A percentile compares a stretch with the other conserved stretches of the same genome.
Evolutionary conservation across 92 coral and sea anemone species (phyloP).

Genomic region (Bergia sp.): DNA sequence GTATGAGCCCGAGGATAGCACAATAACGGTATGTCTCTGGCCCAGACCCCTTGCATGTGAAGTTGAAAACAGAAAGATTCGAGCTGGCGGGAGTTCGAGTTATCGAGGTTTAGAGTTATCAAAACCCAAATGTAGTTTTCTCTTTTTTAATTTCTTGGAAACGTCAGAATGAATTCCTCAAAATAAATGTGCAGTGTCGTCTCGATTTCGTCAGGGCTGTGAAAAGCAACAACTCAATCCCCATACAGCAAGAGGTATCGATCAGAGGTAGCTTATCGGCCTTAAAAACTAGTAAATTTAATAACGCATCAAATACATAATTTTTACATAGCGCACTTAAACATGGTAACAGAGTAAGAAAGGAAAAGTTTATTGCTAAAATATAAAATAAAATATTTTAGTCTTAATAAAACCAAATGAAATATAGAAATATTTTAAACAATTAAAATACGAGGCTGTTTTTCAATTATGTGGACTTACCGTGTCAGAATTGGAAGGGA

Average conservation of each 20-base stretch:
- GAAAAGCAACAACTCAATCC: too few relatives aligned
- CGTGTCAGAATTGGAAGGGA: neutral
- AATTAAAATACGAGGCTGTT: too few relatives aligned
- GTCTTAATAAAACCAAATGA: too few relatives aligned
- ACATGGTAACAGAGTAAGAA: neutral
- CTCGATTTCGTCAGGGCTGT: too few relatives aligned
- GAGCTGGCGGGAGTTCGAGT: too few relatives aligned
- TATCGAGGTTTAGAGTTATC: too few relatives aligned
- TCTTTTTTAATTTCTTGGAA: too few relatives aligned
- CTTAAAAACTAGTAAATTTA: neutral
- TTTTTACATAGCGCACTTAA: neutral
- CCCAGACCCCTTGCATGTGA: neutral
- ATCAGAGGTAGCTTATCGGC: neutral
- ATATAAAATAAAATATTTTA: too few relatives aligned
- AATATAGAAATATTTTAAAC: neutral
- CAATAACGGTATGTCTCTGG: conserved; percentile 71
- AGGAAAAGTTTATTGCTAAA: neutral
- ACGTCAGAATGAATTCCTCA: too few relatives aligned
- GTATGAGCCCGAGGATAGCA: conserved; percentile 83
- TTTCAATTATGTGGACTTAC: neutral
- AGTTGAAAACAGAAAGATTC: too few relatives aligned
- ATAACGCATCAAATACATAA: neutral
- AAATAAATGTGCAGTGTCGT: too few relatives aligned
- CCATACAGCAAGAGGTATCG: neutral
- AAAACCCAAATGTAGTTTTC: too few relatives aligned